Evolutionary conservation across 1,140 invertebrate genomes (phyloP), one percentile per base, ranked within the genome.

Genomic region (Cyrtorhinus lividipennis): DNA sequence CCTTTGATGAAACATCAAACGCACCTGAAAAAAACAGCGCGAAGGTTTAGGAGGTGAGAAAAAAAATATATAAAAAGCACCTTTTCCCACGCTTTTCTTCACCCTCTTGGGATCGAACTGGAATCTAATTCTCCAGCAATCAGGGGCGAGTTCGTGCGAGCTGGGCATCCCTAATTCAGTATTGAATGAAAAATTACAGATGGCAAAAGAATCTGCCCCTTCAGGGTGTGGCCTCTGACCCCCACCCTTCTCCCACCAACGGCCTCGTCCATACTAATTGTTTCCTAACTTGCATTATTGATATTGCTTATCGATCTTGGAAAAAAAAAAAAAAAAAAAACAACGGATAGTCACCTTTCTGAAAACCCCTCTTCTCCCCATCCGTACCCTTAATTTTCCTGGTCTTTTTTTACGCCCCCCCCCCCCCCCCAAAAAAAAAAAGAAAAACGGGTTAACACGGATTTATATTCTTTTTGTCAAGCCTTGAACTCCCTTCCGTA

Each of bases 111-210:
- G 48, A 53, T 53, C 48, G 48, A 53, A 12, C 20, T 10, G 8
- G 56, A 58, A 58, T 58, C 56, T 58, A 58, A 58, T 58, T 58
- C 56, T 25, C 56, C 22, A 24, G 56, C 56, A 58, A 58, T 58
- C 56, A 58, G 56, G 24, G 56, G 24, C 2, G 48, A 8, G 10
- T 58, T 58, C 56, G 56, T 58, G 56, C 56, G 56, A 58, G 24
- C 12, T 3, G 24, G 25, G 56, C 24, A 58, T 58, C 56, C 56
- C 56, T 58, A 58, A 58, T 58, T 58, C 56, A 58, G 56, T 58
- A 58, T 58, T 58, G 56, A 58, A 58, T 58, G 56, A 58, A 58
- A 58, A 58, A 58, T 58, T 58, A 58, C 56, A 58, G 56, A 58
- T 58, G 56, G 56, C 56, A 18, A 58, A 56, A 26, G 56, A 53